Percentiles rank a stretch among this genome's conserved stretches.
phyloP scores from a whole-genome alignment of 2,888 invertebrate species.

The Torymus texanus region DNA sequence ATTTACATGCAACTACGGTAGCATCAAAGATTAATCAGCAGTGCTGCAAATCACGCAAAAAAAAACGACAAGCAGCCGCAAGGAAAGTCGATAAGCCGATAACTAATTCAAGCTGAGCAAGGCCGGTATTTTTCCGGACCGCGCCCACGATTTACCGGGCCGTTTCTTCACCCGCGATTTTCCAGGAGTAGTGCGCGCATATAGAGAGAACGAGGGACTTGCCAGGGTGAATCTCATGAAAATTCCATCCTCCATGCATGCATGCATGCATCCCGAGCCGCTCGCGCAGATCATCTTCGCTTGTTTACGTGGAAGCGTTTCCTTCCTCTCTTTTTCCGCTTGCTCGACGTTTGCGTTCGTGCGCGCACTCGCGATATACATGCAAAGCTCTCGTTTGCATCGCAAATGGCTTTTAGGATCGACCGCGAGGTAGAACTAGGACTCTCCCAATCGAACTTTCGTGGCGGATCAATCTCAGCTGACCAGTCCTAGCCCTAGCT shows the following conservation, averaged over 20 bases:
- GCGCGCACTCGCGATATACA: neutral
- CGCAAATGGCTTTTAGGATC: conserved; percentile 53
- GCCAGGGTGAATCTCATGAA: conserved; percentile 36
- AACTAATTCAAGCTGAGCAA: conserved; percentile 45
- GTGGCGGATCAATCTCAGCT: conserved; percentile 38
- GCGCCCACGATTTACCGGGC: conserved; percentile 13
- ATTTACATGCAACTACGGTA: neutral
- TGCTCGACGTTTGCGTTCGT: neutral
- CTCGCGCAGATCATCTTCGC: neutral
- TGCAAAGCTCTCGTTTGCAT: conserved; percentile 55
- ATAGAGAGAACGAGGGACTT: neutral
- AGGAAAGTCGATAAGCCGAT: conserved; percentile 42
- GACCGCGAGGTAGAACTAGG: neutral
- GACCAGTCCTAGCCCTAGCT: conserved; percentile 2
- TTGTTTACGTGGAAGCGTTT: conserved; percentile 22
- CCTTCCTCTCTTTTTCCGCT: conserved; percentile 5
- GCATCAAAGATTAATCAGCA: conserved; percentile 25
- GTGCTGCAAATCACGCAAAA: neutral
- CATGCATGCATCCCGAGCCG: neutral
- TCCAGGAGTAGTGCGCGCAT: neutral
- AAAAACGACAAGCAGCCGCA: neutral
- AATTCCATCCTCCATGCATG: conserved; percentile 20
- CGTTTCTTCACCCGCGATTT: conserved; percentile 26
- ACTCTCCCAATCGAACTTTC: conserved; percentile 18
- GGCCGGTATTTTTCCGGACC: conserved; percentile 20